Percentiles rank a stretch among this genome's conserved stretches.
These are phyloP conservation scores for Stichopus chloronotus DNA, from an alignment of 35 echinoderm and acorn worm species.

Conservation along the genomic window DNA sequence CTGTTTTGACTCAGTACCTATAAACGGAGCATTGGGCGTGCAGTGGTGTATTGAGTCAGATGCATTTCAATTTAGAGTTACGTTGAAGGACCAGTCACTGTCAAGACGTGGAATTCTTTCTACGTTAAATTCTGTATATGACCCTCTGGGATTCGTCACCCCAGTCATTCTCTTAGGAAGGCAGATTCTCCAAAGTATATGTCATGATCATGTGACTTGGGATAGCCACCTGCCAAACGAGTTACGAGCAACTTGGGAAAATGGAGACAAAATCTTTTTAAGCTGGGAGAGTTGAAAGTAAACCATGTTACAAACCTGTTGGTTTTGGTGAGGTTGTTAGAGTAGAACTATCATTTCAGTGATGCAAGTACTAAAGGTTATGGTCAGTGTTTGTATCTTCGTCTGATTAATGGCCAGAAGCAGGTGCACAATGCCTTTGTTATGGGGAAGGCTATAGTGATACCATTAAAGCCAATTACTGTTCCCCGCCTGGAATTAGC, in stretches of 20 bases:
- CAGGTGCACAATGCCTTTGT: conserved; percentile 43
- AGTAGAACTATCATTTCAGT: conserved; percentile 39
- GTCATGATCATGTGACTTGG: conserved; percentile 39
- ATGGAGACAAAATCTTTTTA: conserved; percentile 62
- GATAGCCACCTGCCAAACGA: conserved; percentile 30
- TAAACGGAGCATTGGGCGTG: conserved; percentile 56
- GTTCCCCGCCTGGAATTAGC: conserved; percentile 71
- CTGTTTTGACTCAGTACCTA: conserved; percentile 19
- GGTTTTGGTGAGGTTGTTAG: conserved; percentile 30
- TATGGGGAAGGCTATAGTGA: conserved; percentile 62
- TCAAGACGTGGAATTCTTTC: conserved; percentile 65
- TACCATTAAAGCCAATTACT: conserved; percentile 44
- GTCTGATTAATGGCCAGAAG: conserved; percentile 20
- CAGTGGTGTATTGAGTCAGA: conserved; percentile 59
- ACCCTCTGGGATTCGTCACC: conserved; percentile 56
- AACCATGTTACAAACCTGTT: conserved; percentile 34
- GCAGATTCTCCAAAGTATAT: conserved; percentile 53
- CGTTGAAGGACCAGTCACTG: conserved; percentile 11
- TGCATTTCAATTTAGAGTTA: conserved; percentile 37
- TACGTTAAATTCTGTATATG: conserved; percentile 51
- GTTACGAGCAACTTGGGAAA: conserved; percentile 21
- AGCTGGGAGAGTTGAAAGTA: conserved; percentile 32
- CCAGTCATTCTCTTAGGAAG: conserved; percentile 45
- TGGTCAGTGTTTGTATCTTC: conserved; percentile 57
- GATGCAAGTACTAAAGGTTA: conserved; percentile 40